Conservation (phyloP, 2,797 vertebrate genomes). For the Coluber constrictor region DNA sequence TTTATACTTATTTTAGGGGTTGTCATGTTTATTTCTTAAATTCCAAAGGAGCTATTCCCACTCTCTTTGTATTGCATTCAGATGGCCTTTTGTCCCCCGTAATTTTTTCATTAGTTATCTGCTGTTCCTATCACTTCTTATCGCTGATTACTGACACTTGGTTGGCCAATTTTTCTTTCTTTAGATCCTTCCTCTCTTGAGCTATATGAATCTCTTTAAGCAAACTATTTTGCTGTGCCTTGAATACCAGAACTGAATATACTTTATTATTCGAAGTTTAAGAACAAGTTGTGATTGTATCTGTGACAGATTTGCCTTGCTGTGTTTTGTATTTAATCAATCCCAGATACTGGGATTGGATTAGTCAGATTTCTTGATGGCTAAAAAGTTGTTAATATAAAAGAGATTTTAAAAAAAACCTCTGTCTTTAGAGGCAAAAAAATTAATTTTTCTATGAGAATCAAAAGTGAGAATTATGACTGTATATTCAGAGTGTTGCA, state of each 20-base stretch:
- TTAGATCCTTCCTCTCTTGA: background rate
- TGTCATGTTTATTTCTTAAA: background rate
- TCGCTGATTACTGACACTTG: background rate
- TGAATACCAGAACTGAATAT: background rate
- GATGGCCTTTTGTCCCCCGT: background rate
- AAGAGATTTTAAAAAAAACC: background rate
- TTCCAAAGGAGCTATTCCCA: background rate
- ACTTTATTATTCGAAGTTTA: background rate
- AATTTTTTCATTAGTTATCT: background rate
- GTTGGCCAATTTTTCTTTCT: background rate
- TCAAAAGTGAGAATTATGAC: background rate
- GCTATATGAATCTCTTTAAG: background rate
- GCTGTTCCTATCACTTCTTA: background rate
- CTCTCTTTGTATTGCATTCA: background rate
- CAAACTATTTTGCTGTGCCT: background rate
- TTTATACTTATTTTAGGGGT: background rate
- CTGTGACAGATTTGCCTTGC: background rate
- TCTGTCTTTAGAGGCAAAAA: background rate
- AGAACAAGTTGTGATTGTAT: background rate
- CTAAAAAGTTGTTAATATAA: background rate
- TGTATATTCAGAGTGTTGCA: background rate
- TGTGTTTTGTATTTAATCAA: background rate
- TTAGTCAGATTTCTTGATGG: background rate
- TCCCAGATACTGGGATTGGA: background rate
- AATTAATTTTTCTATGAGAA: background rate